These are phyloP conservation scores for Emmelina monodactyla DNA, from an alignment of 2,888 invertebrate species.

Conservation along the genomic window DNA sequence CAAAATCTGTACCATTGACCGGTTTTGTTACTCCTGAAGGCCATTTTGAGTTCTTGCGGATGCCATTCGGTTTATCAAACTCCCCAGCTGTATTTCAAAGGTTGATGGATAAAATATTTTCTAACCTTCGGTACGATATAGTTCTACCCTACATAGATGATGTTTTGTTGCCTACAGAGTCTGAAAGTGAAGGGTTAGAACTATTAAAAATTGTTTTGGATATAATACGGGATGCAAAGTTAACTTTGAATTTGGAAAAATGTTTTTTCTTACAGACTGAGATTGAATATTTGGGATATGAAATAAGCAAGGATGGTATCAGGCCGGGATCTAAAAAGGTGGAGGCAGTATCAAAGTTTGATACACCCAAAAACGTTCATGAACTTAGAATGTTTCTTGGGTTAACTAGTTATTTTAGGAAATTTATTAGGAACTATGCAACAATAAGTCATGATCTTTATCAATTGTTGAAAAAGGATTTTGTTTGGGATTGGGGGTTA, in stretches of 20 bases:
- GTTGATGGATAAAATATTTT: conserved; percentile 11
- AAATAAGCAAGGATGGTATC: conserved; percentile 16
- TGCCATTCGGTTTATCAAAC: conserved; percentile 19
- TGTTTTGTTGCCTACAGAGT: conserved; percentile 9
- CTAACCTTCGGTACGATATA: conserved; percentile 4
- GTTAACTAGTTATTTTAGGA: conserved; percentile 20
- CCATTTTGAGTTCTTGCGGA: conserved; percentile 16
- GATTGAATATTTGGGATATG: conserved; percentile 18
- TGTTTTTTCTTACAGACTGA: conserved; percentile 18
- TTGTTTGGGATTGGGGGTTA: conserved; percentile 9
- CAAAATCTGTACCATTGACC: conserved; percentile 15
- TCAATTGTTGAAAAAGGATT: conserved; percentile 17
- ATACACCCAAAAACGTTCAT: conserved; percentile 16
- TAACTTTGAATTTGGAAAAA: conserved; percentile 19
- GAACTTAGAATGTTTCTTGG: conserved; percentile 21
- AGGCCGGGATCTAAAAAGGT: conserved; percentile 16
- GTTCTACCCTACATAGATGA: conserved; percentile 13
- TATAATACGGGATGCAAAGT: conserved; percentile 7
- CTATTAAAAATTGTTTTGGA: conserved; percentile 8
- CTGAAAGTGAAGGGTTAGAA: conserved; percentile 9
- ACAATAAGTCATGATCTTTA: conserved; percentile 18
- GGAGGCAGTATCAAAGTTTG: conserved; percentile 15
- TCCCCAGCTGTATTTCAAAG: conserved; percentile 18
- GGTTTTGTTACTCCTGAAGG: conserved; percentile 17
- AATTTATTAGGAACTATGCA: conserved; percentile 20